Evolutionary conservation across 92 coral and sea anemone species (phyloP), one percentile per base, ranked within the genome.

Genomic region (Epizoanthus scotinus): DNA sequence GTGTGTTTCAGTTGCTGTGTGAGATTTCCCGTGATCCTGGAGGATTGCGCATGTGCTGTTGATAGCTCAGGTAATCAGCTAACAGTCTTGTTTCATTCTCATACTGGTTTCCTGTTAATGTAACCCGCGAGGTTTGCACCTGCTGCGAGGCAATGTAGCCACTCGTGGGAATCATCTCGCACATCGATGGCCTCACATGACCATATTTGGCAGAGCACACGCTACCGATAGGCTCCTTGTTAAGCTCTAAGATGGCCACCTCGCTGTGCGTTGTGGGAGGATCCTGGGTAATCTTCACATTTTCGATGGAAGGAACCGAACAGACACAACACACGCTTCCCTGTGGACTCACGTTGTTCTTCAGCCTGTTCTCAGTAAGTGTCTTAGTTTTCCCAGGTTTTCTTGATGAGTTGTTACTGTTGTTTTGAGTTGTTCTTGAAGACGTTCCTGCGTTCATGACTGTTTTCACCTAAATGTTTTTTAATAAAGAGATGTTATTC

Each of bases 21-120:
- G 52, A 47, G 2, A 0, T 47, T 47, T 8, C 52, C 17, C 52
- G 9, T 47, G 52, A 47, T 12, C 17, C 17, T 47, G 52, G 52
- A 47, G 52, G 52, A 47, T 47, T 9, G 52, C 52, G 52, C 52
- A 47, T 15, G 3, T 47, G 40, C 40, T 34, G 40, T 34, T 73
- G 66, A 47, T 12, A 10, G 64, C 55, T 55, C 9, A 72, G 78
- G 50, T n/a, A 24, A 18, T 62, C 67, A 62, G 22, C 31, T 17
- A 64, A 20, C 2, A 73, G 29, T 17, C 66, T 73, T 20, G 79
- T 21, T 56, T 73, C 79, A 19, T n/a, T 73, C 66, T 73, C 79
- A 31, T 73, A 73, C n/a, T 57, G 79, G 53, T 73, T 73, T 9
- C 79, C 79, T 19, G 53, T 14, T 18, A 73, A 67, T 18, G 57